These are phyloP conservation scores for Tarsius wallacei DNA, from an alignment of 2,797 vertebrate genomes.

Conservation along the genomic window DNA sequence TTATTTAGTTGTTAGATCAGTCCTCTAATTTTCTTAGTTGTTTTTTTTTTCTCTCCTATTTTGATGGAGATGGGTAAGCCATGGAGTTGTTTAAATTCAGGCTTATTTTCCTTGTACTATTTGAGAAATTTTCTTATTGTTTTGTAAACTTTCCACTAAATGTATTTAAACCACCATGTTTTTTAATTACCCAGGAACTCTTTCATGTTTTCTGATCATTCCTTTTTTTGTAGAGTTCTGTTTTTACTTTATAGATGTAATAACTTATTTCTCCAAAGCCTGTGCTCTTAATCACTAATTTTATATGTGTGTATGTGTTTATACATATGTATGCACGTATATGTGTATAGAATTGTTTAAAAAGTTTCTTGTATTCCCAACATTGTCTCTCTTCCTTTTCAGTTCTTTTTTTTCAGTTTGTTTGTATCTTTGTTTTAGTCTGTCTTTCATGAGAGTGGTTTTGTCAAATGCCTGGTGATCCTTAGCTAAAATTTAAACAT, in stretches of 20 bases:
- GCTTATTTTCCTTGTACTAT: background rate
- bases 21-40: background rate
- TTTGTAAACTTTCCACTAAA: constrained; percentile 41
- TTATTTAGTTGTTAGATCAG: background rate
- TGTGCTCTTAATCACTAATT: background rate
- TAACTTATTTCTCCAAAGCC: constrained; percentile 17
- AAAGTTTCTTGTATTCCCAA: background rate
- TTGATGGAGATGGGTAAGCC: background rate
- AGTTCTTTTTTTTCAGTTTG: background rate
- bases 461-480: background rate
- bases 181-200: constrained; percentile 29
- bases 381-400: constrained; percentile 6
- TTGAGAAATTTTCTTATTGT: constrained; percentile 45
- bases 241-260: background rate
- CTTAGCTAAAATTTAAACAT: background rate
- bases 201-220: constrained; percentile 21
- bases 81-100: too few species aligned
- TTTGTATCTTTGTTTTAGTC: constrained; percentile 32
- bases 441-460: constrained; percentile 17
- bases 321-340: background rate
- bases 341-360: background rate
- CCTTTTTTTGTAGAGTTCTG: background rate
- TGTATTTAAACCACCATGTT: background rate
- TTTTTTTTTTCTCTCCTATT: background rate
- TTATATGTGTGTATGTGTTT: background rate